Conservation (phyloP, 1,140 invertebrate species). For the Idris sp. region DNA sequence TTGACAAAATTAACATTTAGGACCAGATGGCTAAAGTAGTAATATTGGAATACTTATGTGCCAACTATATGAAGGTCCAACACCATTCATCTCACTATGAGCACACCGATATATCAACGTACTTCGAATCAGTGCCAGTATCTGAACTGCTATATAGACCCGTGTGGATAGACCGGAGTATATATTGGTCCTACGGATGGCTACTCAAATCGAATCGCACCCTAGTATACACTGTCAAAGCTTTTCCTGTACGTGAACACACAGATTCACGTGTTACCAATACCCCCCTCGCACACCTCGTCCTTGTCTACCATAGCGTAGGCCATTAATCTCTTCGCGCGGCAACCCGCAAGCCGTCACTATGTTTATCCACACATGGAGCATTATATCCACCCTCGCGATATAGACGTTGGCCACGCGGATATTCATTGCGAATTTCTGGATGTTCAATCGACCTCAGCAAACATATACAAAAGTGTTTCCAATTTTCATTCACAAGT, state of each 20-base stretch:
- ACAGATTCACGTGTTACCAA: constrained; percentile 40
- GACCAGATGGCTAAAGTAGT: constrained; percentile 27
- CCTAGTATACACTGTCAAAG: constrained; percentile 49
- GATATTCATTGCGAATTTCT: constrained; percentile 64
- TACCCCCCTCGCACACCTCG: constrained; percentile 44
- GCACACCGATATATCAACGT: constrained; percentile 76
- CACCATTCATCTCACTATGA: constrained; percentile 76
- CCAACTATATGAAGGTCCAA: constrained; percentile 72
- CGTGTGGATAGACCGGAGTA: constrained; percentile 65
- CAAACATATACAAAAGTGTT: constrained; percentile 41
- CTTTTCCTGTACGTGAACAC: constrained; percentile 18
- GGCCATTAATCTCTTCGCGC: constrained; percentile 76
- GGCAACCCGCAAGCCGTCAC: constrained; percentile 78
- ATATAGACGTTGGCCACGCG: constrained; percentile 63
- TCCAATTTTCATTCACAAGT: constrained; percentile 21
- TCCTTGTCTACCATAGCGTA: constrained; percentile 65
- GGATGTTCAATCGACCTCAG: constrained; percentile 58
- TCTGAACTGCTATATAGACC: constrained; percentile 63
- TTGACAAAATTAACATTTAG: constrained; percentile 21
- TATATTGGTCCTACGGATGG: constrained; percentile 72
- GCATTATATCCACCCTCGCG: constrained; percentile 76
- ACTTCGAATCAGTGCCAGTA: constrained; percentile 70
- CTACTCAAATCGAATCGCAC: constrained; percentile 72
- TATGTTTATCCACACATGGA: constrained; percentile 79
- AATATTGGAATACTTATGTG: constrained; percentile 73